Evolutionary conservation across 2,888 invertebrate species (phyloP), one percentile per base, ranked within the genome.

Genomic region (Dioctria rufipes): DNA sequence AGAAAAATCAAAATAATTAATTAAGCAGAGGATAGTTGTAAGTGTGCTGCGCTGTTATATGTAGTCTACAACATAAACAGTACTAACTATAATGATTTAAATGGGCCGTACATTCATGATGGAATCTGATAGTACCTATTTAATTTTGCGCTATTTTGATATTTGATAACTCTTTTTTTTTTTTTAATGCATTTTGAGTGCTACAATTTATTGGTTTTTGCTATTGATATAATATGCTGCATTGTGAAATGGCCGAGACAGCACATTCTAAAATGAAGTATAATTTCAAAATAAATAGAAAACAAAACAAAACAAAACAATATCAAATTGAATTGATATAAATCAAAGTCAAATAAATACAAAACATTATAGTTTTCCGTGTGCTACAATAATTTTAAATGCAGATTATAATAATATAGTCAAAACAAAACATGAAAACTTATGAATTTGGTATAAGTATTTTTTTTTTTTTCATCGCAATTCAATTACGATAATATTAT

Each of bases 51-150:
- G 8, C n/a, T 51, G 9, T 51, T 51, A 11, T 51, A 51, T 11
- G n/a, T 51, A n/a, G 51, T 60, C 60, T 60, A 60, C 60, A 8
- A 46, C 46, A 46, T 25, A 61, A 3, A 61, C 13, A 37, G 63
- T 39, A 58, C 54, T 51, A 71, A 39, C 51, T 71, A 49, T 51
- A 71, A 71, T 71, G 54, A 46, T 71, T 37, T 37, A 66, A 87
- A 88, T 89, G 89, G 89, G 89, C 89, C 89, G 88, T 89, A 88
- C 85, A 85, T 87, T 88, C 89, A 89, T 89, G 89, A 88, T 89
- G 88, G 89, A 89, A 88, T 88, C 85, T 87, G 86, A 88, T 88
- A 88, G 25, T 25, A 25, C 25, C 25, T 25, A 25, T 25, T 25
- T 25, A 25, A 25, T 88, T 11, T 65, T 58, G 5, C 58, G 5